phyloP scores from a whole-genome alignment of 30 jellyfish, hydroid and myxozoan species.

The Cassiopea andromeda region DNA sequence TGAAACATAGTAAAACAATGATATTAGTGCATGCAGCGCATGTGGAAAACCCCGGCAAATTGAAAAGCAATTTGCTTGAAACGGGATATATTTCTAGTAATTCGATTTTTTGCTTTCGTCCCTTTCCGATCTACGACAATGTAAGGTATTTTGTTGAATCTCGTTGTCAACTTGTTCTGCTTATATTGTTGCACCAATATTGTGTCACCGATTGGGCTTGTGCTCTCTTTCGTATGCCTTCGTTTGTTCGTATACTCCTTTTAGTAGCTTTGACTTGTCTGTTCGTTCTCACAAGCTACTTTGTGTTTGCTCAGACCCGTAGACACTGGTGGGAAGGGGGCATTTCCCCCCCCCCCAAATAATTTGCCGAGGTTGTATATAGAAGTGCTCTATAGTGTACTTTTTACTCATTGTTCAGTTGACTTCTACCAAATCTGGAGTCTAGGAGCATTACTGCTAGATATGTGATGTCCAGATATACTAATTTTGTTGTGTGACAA shows the following conservation, averaged over 20 bases:
- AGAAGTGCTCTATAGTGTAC: too few relatives aligned
- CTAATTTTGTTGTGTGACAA: too few relatives aligned
- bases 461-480: too few relatives aligned
- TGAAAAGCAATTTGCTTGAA: background rate
- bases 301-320: slow-evolving; percentile 3
- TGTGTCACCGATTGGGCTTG: slow-evolving; percentile 2
- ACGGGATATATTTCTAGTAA: slow-evolving; percentile 19
- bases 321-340: too few relatives aligned
- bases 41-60: too few relatives aligned
- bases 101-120: slow-evolving; percentile 13
- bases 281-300: background rate
- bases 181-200: slow-evolving; percentile 4
- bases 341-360: too few relatives aligned
- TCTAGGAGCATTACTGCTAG: too few relatives aligned
- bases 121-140: slow-evolving; percentile 37
- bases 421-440: too few relatives aligned
- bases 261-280: slow-evolving; percentile 13
- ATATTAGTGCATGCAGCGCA: too few relatives aligned
- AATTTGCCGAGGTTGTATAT: too few relatives aligned
- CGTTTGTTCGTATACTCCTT: slow-evolving; percentile 33
- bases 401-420: too few relatives aligned
- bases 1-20: too few relatives aligned
- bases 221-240: slow-evolving; percentile 29
- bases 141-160: slow-evolving; percentile 16
- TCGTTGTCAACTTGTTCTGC: background rate